Conservation (phyloP, 2,797 vertebrate genomes). For the Anisognathus igniventris region DNA sequence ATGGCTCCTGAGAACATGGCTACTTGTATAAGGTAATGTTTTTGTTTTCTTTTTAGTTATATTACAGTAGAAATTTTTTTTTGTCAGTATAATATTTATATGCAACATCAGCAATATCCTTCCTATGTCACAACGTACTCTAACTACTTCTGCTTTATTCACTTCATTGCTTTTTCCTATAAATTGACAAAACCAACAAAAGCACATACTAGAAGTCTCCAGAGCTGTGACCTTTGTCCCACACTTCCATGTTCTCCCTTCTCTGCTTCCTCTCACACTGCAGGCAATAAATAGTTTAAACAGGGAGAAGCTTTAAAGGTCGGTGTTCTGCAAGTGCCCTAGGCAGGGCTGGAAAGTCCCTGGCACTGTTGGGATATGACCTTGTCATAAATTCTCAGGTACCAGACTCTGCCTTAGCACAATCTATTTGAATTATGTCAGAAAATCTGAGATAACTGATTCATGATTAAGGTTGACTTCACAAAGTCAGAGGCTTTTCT, state of each 20-base stretch:
- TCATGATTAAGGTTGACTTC: constrained; percentile 6
- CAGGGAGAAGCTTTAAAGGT: background rate
- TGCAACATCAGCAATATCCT: background rate
- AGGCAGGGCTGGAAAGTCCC: background rate
- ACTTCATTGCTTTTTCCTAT: background rate
- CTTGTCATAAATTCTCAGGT: constrained; percentile 27
- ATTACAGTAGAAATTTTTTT: background rate
- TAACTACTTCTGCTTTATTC: background rate
- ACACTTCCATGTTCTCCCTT: background rate
- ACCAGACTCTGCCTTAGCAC: background rate
- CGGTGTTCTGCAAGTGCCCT: background rate
- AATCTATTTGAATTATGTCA: background rate
- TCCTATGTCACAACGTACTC: background rate
- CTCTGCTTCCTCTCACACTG: background rate
- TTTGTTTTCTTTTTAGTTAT: background rate
- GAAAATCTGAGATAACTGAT: background rate
- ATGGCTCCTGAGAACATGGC: background rate
- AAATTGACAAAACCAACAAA: background rate
- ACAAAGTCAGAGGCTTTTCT: background rate
- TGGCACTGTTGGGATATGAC: background rate
- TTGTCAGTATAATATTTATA: background rate
- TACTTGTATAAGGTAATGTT: background rate
- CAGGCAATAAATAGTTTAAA: background rate
- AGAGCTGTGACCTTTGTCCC: background rate
- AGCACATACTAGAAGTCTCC: background rate